Conservation (phyloP, 2,888 invertebrate species). For the Diadegma fenestrale region DNA sequence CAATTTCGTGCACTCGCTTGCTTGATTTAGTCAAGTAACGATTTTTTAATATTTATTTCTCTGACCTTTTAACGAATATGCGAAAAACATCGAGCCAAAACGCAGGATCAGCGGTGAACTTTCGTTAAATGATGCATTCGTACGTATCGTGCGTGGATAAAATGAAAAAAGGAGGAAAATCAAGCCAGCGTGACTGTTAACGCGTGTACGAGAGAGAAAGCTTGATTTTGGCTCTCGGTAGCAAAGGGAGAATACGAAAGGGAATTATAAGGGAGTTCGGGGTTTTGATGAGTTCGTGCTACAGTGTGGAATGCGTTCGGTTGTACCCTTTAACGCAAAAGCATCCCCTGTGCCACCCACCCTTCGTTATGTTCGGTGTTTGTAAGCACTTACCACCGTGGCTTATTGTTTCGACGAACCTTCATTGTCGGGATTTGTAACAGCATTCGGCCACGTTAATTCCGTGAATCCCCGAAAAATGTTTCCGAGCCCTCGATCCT, state of each 20-base stretch:
- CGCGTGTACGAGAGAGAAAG: background rate
- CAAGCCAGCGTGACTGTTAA: background rate
- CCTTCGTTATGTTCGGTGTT: constrained; percentile 72
- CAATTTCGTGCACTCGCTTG: background rate
- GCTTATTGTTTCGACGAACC: constrained; percentile 80
- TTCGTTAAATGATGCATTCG: background rate
- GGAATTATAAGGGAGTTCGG: background rate
- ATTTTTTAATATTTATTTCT: background rate
- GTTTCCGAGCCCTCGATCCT: constrained; percentile 13
- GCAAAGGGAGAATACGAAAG: constrained; percentile 1
- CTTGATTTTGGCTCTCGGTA: background rate
- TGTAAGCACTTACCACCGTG: constrained; percentile 79
- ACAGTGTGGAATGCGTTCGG: background rate
- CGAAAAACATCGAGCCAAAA: background rate
- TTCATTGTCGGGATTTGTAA: constrained; percentile 81
- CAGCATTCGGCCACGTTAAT: constrained; percentile 80
- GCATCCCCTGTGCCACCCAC: constrained; percentile 40
- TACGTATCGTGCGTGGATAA: background rate
- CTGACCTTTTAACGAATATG: background rate
- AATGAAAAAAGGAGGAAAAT: background rate
- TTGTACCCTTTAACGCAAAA: background rate
- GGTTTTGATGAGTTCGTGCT: background rate
- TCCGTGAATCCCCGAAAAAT: constrained; percentile 72
- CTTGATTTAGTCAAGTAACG: too few species aligned
- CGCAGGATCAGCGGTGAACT: background rate